Percentiles rank a stretch among this genome's conserved stretches.
Evolutionary conservation across 2,888 invertebrate species (phyloP).

Genomic region (Cactoblastis cactorum): DNA sequence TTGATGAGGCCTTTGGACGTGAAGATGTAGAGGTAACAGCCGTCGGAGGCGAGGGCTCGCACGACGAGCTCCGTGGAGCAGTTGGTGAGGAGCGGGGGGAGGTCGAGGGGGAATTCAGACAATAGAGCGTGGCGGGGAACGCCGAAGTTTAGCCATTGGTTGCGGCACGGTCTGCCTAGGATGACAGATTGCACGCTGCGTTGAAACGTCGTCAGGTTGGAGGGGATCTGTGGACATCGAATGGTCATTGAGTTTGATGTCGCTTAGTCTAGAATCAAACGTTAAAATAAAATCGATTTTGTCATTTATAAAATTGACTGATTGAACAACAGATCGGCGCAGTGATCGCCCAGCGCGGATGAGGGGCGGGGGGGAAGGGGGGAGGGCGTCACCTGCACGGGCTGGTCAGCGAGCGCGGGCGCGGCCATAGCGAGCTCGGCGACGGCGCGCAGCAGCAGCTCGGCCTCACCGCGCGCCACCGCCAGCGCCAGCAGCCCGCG

Average conservation of each 20-base stretch:
- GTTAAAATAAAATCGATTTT: too few species aligned
- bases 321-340: too few species aligned
- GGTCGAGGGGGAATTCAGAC: constrained; percentile 81
- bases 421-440: constrained; percentile 93
- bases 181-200: constrained; percentile 93
- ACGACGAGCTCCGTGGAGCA: constrained; percentile 61
- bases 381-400: constrained; percentile 90
- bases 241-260: too few species aligned
- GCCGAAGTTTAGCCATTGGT: constrained; percentile 94
- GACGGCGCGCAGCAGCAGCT: constrained; percentile 91
- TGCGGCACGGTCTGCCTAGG: constrained; percentile 89
- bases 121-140: constrained; percentile 88
- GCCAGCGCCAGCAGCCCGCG: constrained; percentile 95
- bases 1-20: constrained; percentile 92
- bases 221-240: constrained; percentile 87
- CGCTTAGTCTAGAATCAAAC: too few species aligned
- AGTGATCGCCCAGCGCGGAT: too few species aligned
- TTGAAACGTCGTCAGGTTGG: constrained; percentile 90
- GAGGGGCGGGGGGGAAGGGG: too few species aligned
- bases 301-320: too few species aligned
- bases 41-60: constrained; percentile 90
- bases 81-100: constrained; percentile 47
- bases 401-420: constrained; percentile 86
- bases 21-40: constrained; percentile 92
- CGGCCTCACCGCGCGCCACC: constrained; percentile 95